These are phyloP conservation scores for Pogonomyrmex barbatus DNA, from an alignment of 1,140 invertebrate genomes.

Conservation along the genomic window DNA sequence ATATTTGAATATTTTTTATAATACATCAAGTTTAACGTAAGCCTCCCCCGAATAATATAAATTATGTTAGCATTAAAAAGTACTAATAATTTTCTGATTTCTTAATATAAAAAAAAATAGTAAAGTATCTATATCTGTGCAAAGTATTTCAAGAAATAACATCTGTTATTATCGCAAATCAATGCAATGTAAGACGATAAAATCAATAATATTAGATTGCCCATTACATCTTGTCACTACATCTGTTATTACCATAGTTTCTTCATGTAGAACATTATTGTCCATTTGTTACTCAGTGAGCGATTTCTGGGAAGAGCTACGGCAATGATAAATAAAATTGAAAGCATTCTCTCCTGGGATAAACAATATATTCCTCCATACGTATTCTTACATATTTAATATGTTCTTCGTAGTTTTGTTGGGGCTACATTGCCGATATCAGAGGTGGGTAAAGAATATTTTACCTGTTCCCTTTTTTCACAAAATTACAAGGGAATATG, in stretches of 20 bases:
- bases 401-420: neutral
- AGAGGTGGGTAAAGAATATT: neutral
- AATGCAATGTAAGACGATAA: neutral
- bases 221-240: neutral
- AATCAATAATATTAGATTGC: neutral
- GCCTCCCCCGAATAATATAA: too few relatives aligned
- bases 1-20: too few relatives aligned
- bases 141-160: neutral
- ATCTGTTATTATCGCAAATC: neutral
- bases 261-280: neutral
- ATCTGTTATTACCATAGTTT: neutral
- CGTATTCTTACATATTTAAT: slow-evolving; percentile 37
- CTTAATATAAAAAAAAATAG: too few relatives aligned
- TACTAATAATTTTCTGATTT: too few relatives aligned
- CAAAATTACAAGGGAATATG: neutral
- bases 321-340: neutral
- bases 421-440: neutral
- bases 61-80: too few relatives aligned
- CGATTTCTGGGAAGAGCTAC: neutral
- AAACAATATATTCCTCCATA: neutral
- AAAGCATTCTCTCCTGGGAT: neutral
- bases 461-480: slow-evolving; percentile 4
- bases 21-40: too few relatives aligned
- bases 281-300: neutral
- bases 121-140: neutral